phyloP scores from a whole-genome alignment of 2,113 vertebrate species.

The Cebus imitator region DNA sequence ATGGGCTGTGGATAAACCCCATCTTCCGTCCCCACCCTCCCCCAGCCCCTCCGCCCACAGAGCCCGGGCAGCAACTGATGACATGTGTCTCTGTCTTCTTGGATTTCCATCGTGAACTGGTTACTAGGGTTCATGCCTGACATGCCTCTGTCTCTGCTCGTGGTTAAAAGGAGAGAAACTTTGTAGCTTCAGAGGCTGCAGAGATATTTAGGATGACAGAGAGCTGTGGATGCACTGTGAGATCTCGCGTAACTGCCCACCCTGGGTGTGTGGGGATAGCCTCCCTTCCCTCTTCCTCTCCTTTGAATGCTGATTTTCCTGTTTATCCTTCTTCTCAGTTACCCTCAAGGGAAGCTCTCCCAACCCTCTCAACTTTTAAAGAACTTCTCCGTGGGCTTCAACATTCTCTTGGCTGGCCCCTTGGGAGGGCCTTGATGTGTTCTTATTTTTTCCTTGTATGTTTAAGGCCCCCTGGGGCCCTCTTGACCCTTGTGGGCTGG shows the following conservation, averaged over 20 bases:
- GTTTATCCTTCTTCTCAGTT: background rate
- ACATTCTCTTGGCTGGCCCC: background rate
- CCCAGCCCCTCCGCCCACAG: background rate
- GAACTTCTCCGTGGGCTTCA: slow-evolving; percentile 1
- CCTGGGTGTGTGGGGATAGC: background rate
- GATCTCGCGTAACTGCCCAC: background rate
- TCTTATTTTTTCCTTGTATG: slow-evolving; percentile 59
- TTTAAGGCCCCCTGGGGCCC: background rate
- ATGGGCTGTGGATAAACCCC: background rate
- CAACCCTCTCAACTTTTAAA: background rate
- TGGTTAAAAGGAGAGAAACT: background rate
- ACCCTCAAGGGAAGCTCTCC: background rate
- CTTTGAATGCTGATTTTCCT: background rate
- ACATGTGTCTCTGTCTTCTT: background rate
- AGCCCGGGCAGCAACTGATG: background rate
- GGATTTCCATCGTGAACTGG: background rate
- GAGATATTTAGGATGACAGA: background rate
- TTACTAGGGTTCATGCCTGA: accelerated
- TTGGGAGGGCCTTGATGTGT: background rate
- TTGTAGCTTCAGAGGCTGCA: background rate
- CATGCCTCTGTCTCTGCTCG: background rate
- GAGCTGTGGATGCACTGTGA: no score
- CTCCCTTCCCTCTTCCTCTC: background rate
- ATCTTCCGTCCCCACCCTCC: background rate
- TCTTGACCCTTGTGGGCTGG: background rate